Conservation (phyloP, 2,113 vertebrate genomes). For the Microtus montanus region DNA sequence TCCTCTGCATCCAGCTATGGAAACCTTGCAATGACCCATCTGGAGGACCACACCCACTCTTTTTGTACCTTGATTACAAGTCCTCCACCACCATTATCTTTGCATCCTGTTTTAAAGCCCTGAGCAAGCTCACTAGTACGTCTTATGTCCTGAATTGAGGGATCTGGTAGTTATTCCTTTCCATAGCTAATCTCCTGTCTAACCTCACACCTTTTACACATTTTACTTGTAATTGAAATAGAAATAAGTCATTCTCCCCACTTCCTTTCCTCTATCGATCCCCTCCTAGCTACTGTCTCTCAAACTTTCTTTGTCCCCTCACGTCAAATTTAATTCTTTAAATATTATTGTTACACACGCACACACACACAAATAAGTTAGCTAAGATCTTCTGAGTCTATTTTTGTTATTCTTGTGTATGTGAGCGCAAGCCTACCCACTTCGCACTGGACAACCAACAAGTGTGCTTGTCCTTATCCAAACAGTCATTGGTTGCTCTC, state of each 20-base stretch:
- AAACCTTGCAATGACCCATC: neutral
- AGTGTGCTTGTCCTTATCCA: neutral
- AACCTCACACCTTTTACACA: neutral
- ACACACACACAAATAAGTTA: neutral
- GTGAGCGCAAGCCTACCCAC: neutral
- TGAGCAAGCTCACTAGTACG: neutral
- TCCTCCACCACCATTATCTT: neutral
- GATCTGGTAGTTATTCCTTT: neutral
- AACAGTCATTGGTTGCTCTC: neutral
- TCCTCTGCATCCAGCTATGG: neutral
- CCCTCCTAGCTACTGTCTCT: too few species aligned
- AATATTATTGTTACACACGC: neutral
- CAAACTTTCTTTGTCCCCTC: neutral
- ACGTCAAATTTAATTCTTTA: neutral
- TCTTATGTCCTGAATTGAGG: neutral
- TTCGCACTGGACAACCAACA: neutral
- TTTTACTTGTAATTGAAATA: neutral
- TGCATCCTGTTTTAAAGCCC: neutral
- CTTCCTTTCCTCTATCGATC: too few species aligned
- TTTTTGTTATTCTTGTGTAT: neutral
- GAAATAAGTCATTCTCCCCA: neutral
- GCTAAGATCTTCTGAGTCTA: neutral
- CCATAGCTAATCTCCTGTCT: neutral
- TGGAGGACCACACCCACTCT: neutral
- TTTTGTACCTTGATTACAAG: neutral